Evolutionary conservation across 2,888 invertebrate species (phyloP).

Genomic region (Acanthacorydalis orientalis): DNA sequence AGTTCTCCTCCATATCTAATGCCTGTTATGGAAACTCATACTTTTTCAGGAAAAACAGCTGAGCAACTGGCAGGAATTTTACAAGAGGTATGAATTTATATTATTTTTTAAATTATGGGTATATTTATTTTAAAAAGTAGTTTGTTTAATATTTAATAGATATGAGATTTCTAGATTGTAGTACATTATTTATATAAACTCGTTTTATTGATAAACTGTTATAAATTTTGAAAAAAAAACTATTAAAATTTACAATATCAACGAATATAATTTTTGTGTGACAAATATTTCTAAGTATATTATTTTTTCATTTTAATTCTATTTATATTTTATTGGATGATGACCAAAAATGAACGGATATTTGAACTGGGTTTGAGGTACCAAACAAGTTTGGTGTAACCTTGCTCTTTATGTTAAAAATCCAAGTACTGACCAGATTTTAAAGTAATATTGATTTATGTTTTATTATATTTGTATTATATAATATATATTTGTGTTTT

Average conservation of each 20-base stretch:
- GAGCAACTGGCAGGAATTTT: conserved; percentile 69
- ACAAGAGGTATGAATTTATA: conserved; percentile 39
- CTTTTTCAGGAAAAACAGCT: conserved; percentile 58
- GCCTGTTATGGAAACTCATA: conserved; percentile 58
- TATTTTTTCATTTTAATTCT: not conserved
- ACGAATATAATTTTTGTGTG: no score
- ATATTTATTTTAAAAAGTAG: conserved; percentile 2
- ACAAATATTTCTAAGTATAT: no score
- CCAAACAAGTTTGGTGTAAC: conserved; percentile 21
- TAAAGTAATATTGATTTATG: no score
- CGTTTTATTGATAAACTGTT: no score
- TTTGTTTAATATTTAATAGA: no score
- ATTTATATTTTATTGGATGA: not conserved
- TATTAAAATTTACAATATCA: no score
- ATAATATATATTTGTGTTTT: no score
- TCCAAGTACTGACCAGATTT: conserved; percentile 16
- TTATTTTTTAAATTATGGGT: not conserved
- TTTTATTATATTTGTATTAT: no score
- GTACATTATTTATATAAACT: no score
- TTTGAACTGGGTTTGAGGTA: conserved; percentile 26
- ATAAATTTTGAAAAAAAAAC: no score
- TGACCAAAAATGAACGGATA: conserved; percentile 22
- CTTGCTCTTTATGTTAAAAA: conserved; percentile 22
- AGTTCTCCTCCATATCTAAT: conserved; percentile 86
- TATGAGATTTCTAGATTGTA: no score